Percentiles rank a stretch among this genome's conserved stretches.
Conservation (phyloP, 2,113 vertebrate species). For the Pitta sordida region DNA sequence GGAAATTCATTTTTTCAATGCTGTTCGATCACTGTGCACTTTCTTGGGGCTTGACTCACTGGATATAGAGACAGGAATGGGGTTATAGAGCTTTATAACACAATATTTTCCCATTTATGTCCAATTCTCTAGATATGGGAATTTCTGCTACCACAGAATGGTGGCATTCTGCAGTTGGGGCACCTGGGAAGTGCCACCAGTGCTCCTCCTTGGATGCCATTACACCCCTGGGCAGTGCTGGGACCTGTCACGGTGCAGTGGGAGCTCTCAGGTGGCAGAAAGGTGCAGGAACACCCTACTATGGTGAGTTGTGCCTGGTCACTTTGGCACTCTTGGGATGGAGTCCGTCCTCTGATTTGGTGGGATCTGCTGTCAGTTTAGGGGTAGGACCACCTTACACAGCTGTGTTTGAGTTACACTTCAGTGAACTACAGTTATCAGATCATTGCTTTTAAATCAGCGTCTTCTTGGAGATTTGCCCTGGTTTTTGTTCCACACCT, state of each 20-base stretch:
- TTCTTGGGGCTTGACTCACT: background rate
- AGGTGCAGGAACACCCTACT: background rate
- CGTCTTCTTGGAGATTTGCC: slow-evolving; percentile 29
- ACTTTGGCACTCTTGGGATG: background rate
- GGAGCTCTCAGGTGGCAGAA: background rate
- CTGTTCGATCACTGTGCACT: slow-evolving; percentile 44
- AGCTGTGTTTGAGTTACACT: slow-evolving; percentile 6
- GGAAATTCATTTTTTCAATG: background rate
- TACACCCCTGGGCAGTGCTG: background rate
- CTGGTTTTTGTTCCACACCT: slow-evolving; percentile 50
- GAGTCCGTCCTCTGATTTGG: background rate
- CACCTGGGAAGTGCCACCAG: background rate
- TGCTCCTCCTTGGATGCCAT: background rate
- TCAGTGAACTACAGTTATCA: rapidly evolving
- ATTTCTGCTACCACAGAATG: background rate
- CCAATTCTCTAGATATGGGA: background rate
- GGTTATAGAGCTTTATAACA: background rate
- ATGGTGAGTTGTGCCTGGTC: background rate
- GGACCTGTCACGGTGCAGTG: background rate
- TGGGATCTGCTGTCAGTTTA: background rate
- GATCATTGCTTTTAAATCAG: slow-evolving; percentile 29
- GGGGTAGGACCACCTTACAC: background rate
- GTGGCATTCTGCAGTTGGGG: background rate
- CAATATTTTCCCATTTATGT: background rate
- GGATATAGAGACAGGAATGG: background rate